Evolutionary conservation across 2,888 invertebrate species (phyloP).

Genomic region (Branchipolynoe longqiensis): DNA sequence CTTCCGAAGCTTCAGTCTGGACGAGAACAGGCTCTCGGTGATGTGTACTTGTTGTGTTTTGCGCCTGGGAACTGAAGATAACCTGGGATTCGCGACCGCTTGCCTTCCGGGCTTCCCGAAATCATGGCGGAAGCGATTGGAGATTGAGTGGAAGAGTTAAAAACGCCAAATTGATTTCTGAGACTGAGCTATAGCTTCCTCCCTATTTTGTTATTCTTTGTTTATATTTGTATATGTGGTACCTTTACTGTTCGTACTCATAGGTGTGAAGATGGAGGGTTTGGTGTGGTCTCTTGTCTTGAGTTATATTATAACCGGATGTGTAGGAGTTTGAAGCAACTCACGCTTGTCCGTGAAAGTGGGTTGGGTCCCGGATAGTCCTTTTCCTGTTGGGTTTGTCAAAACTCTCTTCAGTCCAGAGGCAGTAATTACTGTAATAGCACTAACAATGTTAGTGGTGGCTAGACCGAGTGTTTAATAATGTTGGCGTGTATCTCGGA

Average conservation of each 20-base stretch:
- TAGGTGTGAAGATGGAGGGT: not conserved
- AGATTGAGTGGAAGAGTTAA: conserved; percentile 48
- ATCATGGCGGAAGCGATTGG: conserved; percentile 52
- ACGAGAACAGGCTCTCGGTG: not conserved
- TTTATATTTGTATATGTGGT: not conserved
- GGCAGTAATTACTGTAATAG: no score
- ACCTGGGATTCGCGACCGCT: no score
- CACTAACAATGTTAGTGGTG: no score
- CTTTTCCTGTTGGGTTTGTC: not conserved
- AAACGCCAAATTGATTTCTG: conserved; percentile 3
- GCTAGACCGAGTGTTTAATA: not conserved
- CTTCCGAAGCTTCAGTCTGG: not conserved
- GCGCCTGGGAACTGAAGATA: not conserved
- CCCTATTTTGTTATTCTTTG: conserved; percentile 1
- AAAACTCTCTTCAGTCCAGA: no score
- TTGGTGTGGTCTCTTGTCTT: no score
- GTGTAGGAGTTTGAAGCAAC: no score
- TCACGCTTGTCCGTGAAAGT: conserved; percentile 17
- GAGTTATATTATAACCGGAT: no score
- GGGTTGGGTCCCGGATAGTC: conserved; percentile 30
- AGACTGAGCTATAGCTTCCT: not conserved
- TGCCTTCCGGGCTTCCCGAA: not conserved
- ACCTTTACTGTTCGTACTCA: not conserved
- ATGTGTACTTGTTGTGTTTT: not conserved
- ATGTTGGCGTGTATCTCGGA: not conserved